phyloP scores from a whole-genome alignment of 2,888 invertebrate species.

The Lithophane ornitopus region DNA sequence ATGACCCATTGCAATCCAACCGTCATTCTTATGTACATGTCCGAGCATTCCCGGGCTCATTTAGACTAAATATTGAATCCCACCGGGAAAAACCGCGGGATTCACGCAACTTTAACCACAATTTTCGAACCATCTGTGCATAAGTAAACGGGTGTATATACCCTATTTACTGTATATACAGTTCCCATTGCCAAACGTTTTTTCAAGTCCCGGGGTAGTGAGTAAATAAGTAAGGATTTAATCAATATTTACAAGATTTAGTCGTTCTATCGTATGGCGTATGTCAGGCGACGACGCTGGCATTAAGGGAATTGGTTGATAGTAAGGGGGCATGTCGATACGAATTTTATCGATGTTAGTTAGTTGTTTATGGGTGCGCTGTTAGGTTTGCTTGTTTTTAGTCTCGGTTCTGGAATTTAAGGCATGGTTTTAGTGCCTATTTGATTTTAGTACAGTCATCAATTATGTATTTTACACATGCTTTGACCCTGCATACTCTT shows the following conservation, averaged over 20 bases:
- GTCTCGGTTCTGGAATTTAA: slow-evolving; percentile 3
- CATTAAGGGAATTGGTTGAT: slow-evolving; percentile 77
- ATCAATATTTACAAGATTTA: slow-evolving; percentile 71
- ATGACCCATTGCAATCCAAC: slow-evolving; percentile 58
- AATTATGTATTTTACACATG: slow-evolving; percentile 2
- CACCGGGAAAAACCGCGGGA: slow-evolving; percentile 52
- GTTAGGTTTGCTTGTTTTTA: background rate
- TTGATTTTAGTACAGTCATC: background rate
- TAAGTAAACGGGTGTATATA: slow-evolving; percentile 55
- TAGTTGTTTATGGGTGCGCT: slow-evolving; percentile 17
- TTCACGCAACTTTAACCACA: slow-evolving; percentile 48
- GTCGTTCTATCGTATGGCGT: slow-evolving; percentile 55
- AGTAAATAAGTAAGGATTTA: slow-evolving; percentile 66
- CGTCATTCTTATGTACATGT: slow-evolving; percentile 64
- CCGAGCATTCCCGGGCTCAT: slow-evolving; percentile 52
- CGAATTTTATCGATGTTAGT: slow-evolving; percentile 57
- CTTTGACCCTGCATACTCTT: background rate
- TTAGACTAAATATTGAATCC: slow-evolving; percentile 65
- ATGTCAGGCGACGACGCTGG: slow-evolving; percentile 68
- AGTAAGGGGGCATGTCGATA: slow-evolving; percentile 69
- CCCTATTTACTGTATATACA: slow-evolving; percentile 4
- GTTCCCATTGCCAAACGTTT: slow-evolving; percentile 61
- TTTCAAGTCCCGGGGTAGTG: slow-evolving; percentile 33
- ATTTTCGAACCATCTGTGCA: slow-evolving; percentile 63
- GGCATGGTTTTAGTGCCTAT: background rate